Evolutionary conservation across 2,888 invertebrate species (phyloP).

Genomic region (Tiliacea aurago): DNA sequence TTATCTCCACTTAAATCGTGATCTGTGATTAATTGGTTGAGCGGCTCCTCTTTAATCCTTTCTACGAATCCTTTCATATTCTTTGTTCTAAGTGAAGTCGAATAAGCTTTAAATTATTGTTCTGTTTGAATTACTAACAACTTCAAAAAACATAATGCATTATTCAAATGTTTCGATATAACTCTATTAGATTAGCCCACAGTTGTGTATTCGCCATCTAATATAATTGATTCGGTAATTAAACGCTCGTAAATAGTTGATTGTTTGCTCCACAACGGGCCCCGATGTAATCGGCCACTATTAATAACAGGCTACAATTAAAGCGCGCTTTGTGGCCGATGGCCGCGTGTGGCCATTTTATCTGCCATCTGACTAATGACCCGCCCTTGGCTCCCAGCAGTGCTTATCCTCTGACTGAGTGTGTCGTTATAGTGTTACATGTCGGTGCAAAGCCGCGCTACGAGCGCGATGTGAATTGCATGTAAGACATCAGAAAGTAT

Average conservation of each 20-base stretch:
- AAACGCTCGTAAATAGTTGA: slow-evolving; percentile 58
- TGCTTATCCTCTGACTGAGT: slow-evolving; percentile 22
- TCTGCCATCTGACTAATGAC: slow-evolving; percentile 67
- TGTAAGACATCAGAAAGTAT: too few relatives aligned
- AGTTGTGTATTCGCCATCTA: slow-evolving; percentile 18
- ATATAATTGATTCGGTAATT: slow-evolving; percentile 58
- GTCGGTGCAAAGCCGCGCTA: slow-evolving; percentile 15
- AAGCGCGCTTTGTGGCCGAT: slow-evolving; percentile 66
- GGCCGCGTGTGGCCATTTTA: slow-evolving; percentile 66
- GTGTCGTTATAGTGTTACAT: slow-evolving; percentile 18
- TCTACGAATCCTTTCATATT: not conserved
- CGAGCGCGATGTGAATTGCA: not conserved
- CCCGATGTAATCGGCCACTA: slow-evolving; percentile 66
- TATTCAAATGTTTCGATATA: not conserved
- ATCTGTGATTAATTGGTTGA: not conserved
- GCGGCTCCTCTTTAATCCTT: not conserved
- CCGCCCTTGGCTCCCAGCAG: slow-evolving; percentile 48
- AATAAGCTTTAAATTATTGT: not conserved
- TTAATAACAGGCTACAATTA: slow-evolving; percentile 70
- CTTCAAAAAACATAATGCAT: not conserved
- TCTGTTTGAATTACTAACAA: not conserved
- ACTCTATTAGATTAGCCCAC: slow-evolving; percentile 15
- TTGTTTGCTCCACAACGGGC: slow-evolving; percentile 55
- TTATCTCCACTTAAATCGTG: slow-evolving; percentile 2
- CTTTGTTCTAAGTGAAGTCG: not conserved